phyloP scores from a whole-genome alignment of 2,113 vertebrate species.

The Hemiprocne comata region DNA sequence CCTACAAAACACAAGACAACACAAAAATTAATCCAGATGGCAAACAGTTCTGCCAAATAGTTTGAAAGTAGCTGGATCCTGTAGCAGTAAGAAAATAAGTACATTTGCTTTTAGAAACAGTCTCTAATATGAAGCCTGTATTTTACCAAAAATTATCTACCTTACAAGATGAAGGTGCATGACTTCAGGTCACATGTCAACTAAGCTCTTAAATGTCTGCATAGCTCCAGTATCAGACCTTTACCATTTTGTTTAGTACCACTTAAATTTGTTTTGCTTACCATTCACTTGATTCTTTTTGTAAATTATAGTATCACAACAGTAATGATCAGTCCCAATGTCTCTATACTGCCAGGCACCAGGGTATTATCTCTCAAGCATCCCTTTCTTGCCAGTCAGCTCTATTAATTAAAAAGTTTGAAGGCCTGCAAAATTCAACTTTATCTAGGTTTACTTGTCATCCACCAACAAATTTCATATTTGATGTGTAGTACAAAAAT shows the following conservation, averaged over 20 bases:
- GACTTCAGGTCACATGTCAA: not conserved
- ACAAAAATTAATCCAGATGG: constrained; percentile 33
- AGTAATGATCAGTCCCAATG: not conserved
- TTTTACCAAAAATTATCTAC: not conserved
- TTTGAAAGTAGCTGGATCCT: not conserved
- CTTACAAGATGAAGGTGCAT: not conserved
- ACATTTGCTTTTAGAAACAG: not conserved
- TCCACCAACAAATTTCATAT: not conserved
- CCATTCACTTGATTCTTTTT: not conserved
- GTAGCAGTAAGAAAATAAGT: not conserved
- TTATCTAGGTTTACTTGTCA: not conserved
- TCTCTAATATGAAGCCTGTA: not conserved
- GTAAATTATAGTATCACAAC: not conserved
- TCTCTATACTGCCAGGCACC: not conserved
- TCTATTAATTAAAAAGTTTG: not conserved
- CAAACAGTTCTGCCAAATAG: not conserved
- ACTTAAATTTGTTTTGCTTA: not conserved
- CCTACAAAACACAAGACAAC: constrained; percentile 71
- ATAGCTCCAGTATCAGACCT: not conserved
- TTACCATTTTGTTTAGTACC: not conserved
- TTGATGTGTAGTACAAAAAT: not conserved
- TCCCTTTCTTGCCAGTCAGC: not conserved
- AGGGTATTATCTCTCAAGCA: not conserved
- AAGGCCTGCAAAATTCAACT: not conserved
- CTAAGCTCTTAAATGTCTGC: not conserved